Evolutionary conservation across 2,113 vertebrate species (phyloP), one percentile per base, ranked within the genome.

Genomic region (Dicrurus megarhynchus): DNA sequence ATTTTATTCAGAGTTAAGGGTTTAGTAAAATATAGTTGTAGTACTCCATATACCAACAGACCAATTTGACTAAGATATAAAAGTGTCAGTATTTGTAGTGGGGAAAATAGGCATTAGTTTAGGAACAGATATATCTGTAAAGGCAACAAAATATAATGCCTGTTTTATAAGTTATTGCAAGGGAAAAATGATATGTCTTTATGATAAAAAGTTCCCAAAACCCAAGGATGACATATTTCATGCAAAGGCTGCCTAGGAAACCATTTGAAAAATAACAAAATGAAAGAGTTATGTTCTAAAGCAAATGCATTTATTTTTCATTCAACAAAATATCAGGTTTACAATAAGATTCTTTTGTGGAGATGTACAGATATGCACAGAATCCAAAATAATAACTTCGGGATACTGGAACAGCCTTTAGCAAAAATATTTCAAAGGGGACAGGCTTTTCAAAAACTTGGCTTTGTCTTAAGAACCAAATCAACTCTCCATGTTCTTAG

Each of bases 401-500:
- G 46, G 23, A 80, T 83, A 65, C 53, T 80, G 61, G 74, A 77
- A 69, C 35, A 80, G 65, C 42, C 86, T 78, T 77, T 59, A 87
- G 73, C 88, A 90, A 71, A 81, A 86, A 47, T 67, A 84, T 93
- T 92, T 95, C 92, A 92, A 92, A 93, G 46, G 22, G 60, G 64
- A 86, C 80, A 93, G 44, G 47, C 32, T 86, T 93, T 92, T 81
- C 42, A 92, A 78, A 97, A 80, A 77, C 55, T 93, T 94, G 85
- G 63, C 88, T 93, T 69, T 70, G 74, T 53, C 42, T 94, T 57
- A 65, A 83, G 82, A 93, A 46, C 24, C 37, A 88, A 94, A 95
- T 76, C 64, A 86, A 63, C 79, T 52, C 56, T 30, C 47, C 64
- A 21, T 47, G 44, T 86, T 77, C 79, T 95, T 44, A 71, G 30